Evolutionary conservation across 2,113 vertebrate genomes (phyloP), one percentile per base, ranked within the genome.

Genomic region (Platichthys flesus): DNA sequence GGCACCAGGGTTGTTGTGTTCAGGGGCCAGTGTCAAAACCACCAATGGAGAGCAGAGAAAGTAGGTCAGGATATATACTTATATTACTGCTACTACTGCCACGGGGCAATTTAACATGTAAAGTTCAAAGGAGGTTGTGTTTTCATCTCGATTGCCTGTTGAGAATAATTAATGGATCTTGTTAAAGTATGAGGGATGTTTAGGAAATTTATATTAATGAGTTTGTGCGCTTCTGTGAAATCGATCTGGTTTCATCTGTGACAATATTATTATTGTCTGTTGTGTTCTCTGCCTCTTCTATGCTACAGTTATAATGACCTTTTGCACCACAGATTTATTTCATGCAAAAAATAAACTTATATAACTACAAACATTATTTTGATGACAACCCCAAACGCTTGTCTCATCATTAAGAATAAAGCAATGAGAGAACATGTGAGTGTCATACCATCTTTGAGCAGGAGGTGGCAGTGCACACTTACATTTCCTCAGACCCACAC

Each of bases 391-490:
- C 6, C n/a, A 23, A 37, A n/a, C 24, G n/a, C 15, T 13, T 62
- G 10, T 13, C 2, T 42, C 60, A 42, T 15, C 10, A 15, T 12
- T 7, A 7, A 9, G 60, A 49, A 3, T 18, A 24, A 28, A 57
- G 20, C 20, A 23, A 14, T 9, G 56, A n/a, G 20, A 42, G 5
- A 0, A 40, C 21, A 6, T 42, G 1, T 24, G 24, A 37, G 18
- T 15, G 5, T 20, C 37, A 9, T 24, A 28, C 14, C 40, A 56
- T 26, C 4, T 71, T 21, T 71, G 0, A 3, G 70, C 90, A 90
- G 56, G 5, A 85, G 88, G 21, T 14, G 85, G 69, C 85, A 80
- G 67, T 49, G 10, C 21, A 5, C 21, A 18, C 37, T 21, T 26
- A 75, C 35, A 16, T 51, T 54, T 16, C 14, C 0, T 6, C 5